Base-by-base conservation (phyloP, 2,888 invertebrate species). In the Strigamia crassipes region DNA sequence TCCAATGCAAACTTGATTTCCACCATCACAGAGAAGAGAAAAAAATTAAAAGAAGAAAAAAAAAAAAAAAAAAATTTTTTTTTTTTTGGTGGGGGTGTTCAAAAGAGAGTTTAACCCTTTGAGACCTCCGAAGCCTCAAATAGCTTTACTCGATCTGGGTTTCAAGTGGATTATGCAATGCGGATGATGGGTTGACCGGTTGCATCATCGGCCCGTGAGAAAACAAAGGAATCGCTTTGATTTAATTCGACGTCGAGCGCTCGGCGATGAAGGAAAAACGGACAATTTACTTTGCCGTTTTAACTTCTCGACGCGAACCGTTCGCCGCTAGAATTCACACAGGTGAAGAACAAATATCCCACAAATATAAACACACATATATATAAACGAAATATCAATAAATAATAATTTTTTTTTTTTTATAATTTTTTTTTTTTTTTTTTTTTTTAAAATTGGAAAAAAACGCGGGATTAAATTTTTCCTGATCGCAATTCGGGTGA, bases 1-100 rank as follows among this genome's bases (percentile, higher is more conserved):
- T 66, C 66, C 66, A 66, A 66, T 66, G 66, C 66, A 66, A 66
- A 66, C 66, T 66, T 66, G 66, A 66, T 66, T 66, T 66, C 66
- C 66, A 66, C 66, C 66, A 66, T 66, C 66, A 66, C 66, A 21
- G 66, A 66, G 66, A 27, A 66, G 66, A 66, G 31, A 31, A 66
- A 66, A 66, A 66, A 66, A 66, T 23, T 51, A 15, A 51, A 51
- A 66, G 23, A 23, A 66, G 27, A 66, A 23, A 23, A 66, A 66
- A 66, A 66, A 15, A 51, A 51, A 66, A 23, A 23, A 66, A 66
- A 66, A 23, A n/a, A n/a, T 61, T 23, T 15, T 66, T 66, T 66
- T 13, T 27, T 23, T 66, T 66, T 66, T 2, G n/a, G n/a, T n/a
- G n/a, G n/a, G n/a, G n/a, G n/a, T n/a, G n/a, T n/a, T n/a, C n/a